Conservation (phyloP, 2,113 vertebrate genomes). For the Ceuthmochares aereus region DNA sequence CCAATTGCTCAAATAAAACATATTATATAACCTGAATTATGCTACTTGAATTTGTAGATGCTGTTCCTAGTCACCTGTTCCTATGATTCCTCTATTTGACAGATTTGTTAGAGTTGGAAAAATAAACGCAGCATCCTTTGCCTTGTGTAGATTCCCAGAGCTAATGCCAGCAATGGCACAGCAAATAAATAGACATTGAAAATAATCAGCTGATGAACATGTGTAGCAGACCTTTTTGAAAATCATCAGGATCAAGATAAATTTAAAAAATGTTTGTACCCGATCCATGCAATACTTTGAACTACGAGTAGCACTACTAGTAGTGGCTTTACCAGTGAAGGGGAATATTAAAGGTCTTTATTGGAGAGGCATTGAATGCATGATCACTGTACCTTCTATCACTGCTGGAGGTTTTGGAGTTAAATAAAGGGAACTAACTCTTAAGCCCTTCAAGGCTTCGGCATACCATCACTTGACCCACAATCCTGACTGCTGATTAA, state of each 20-base stretch:
- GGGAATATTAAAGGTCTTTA: background rate
- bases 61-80: background rate
- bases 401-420: background rate
- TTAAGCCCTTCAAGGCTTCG: background rate
- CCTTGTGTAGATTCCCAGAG: background rate
- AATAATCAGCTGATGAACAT: background rate
- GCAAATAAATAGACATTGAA: background rate
- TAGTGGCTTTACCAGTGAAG: background rate
- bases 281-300: background rate
- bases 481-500: background rate
- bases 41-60: background rate
- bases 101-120: background rate
- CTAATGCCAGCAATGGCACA: background rate
- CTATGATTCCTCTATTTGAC: background rate
- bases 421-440: background rate
- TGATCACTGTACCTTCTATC: background rate
- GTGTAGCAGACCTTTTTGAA: background rate
- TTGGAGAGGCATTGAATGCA: background rate
- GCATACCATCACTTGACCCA: rapidly evolving
- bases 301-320: background rate
- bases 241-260: background rate
- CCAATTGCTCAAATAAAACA: background rate
- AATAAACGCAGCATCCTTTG: background rate
- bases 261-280: background rate
- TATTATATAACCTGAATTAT: background rate